Base-by-base conservation (phyloP, 2,797 vertebrate species). In the Cyclura pinguis region DNA sequence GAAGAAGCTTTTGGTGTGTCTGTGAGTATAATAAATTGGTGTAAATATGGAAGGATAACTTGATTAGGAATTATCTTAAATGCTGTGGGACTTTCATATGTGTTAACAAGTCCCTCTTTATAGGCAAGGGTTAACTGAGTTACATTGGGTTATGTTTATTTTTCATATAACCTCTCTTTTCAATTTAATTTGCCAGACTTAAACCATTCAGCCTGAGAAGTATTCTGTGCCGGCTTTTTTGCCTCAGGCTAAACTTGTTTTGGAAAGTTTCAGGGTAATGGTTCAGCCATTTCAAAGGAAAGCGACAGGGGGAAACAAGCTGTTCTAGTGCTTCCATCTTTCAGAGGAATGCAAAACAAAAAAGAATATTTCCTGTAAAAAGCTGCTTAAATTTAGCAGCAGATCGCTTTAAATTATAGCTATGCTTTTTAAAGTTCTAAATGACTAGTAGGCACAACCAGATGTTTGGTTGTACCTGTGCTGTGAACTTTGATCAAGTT, bases 251-350 rank as follows among this genome's bases (percentile, higher is more conserved):
- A 20, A 69, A 84, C 62, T 57, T 88, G 90, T 88, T 87, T 84
- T 87, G 73, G 74, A 87, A 91, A 87, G 73, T 84, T 91, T 88
- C 50, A 59, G 80, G 80, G 47, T 69, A 83, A 76, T 67, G 57
- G 85, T 87, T 87, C 72, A 91, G 80, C 85, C 69, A 83, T 87
- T 90, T 90, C 69, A 90, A 76, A 90, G 59, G 42, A 77, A 77
- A 76, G 35, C 73, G 35, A 74, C 62, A 52, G 22, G 24, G 47
- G 42, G 16, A 77, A 87, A 67, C 72, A 82, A 83, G 80, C 72
- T 87, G 55, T 83, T 86, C 20, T 77, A 83, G 27, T 69, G n/a
- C 12, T 87, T 84, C 69, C 59, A 55, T 87, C 80, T 83, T 83
- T 87, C 32, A 57, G 59, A 76, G n/a, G 62, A 91, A 77, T 16